A percentile compares a stretch with the other conserved stretches of the same genome.
Conservation (phyloP, 2,888 invertebrate species). For the Brenthis ino region DNA sequence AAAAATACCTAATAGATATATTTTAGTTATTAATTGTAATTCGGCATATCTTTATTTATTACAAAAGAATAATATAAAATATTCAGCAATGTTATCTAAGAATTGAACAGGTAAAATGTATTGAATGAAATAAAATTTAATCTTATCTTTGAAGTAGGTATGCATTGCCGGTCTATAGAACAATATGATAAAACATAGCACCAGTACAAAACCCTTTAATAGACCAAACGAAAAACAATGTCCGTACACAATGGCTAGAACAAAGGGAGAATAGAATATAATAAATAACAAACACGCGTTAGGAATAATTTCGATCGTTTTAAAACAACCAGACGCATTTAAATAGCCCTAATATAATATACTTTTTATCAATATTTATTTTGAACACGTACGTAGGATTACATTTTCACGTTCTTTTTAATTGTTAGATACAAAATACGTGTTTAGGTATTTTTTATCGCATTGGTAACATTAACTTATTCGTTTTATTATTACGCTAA, state of each 20-base stretch:
- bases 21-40: no score
- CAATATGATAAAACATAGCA: conserved; percentile 45
- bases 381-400: conserved; percentile 1
- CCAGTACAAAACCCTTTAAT: conserved; percentile 50
- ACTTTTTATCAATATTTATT: background rate
- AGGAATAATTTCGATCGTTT: conserved; percentile 57
- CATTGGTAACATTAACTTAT: background rate
- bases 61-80: background rate
- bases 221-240: conserved; percentile 59
- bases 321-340: conserved; percentile 31
- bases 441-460: background rate
- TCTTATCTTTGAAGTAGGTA: conserved; percentile 13
- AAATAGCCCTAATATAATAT: conserved; percentile 22
- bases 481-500: no score
- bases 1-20: no score
- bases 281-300: conserved; percentile 69
- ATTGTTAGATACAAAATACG: background rate
- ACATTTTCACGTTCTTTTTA: conserved; percentile 4
- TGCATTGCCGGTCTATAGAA: conserved; percentile 19
- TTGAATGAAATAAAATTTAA: conserved; percentile 18
- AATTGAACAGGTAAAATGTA: conserved; percentile 12
- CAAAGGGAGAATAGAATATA: conserved; percentile 76
- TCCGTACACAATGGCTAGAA: conserved; percentile 70
- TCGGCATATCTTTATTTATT: background rate
- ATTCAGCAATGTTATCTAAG: background rate